phyloP scores from a whole-genome alignment of 2,797 vertebrate genomes.

The Xenopus petersii region DNA sequence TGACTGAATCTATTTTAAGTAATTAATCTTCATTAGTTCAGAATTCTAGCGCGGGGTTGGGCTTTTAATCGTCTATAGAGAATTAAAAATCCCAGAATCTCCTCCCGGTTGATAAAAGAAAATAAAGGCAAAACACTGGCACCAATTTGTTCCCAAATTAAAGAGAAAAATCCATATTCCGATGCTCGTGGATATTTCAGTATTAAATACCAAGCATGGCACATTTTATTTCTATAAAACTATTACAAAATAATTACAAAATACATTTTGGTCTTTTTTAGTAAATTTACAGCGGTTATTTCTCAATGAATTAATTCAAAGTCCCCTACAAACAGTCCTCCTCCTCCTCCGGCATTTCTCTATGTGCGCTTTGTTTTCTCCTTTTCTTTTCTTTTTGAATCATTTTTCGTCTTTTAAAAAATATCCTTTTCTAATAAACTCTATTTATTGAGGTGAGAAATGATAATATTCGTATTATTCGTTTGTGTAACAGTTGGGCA shows the following conservation, averaged over 20 bases:
- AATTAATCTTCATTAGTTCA: no score
- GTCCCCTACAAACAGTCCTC: slow-evolving; percentile 83
- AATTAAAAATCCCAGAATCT: no score
- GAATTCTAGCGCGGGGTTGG: no score
- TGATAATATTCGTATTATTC: slow-evolving; percentile 67
- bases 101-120: no score
- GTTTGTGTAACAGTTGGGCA: slow-evolving; percentile 65
- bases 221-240: slow-evolving; percentile 99
- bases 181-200: slow-evolving; percentile 73
- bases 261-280: slow-evolving; percentile 75
- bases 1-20: no score
- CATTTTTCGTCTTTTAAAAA: slow-evolving; percentile 63
- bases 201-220: slow-evolving; percentile 88
- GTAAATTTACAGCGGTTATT: slow-evolving; percentile 98
- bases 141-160: no score
- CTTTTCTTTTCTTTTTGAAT: slow-evolving; percentile 46
- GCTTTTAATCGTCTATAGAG: no score
- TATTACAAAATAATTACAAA: slow-evolving; percentile 99
- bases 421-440: slow-evolving; percentile 81
- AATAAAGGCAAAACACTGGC: neutral
- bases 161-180: slow-evolving; percentile 44
- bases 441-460: slow-evolving; percentile 77
- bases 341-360: slow-evolving; percentile 62
- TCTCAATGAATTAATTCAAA: slow-evolving; percentile 93
- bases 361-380: slow-evolving; percentile 77